Evolutionary conservation across 2,888 invertebrate genomes (phyloP), one percentile per base, ranked within the genome.

Genomic region (Aporophyla lueneburgensis): DNA sequence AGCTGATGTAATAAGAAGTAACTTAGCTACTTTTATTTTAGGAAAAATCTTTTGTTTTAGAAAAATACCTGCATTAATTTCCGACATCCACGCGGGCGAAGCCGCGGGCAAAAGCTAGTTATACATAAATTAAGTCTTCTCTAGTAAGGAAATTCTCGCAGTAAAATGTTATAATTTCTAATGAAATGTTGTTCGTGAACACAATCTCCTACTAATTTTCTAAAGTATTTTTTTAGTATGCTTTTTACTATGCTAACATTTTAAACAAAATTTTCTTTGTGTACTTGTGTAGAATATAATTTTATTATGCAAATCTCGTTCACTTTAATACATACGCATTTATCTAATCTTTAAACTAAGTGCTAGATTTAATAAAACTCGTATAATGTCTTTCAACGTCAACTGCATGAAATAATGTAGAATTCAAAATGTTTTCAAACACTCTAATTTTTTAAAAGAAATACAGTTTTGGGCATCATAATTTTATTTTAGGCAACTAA

Each of bases 281-380:
- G 74, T 51, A 46, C 51, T 74, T 53, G 33, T 51, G 19, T 14
- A 46, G 33, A 74, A 80, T 72, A 76, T 49, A 56, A 51, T 68
- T n/a, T n/a, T n/a, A n/a, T n/a, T 68, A 78, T 80, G 74, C 46
- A 80, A 63, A 78, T 78, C 56, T 46, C 51, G 62, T 74, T 68
- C 51, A 63, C 16, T 84, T 73, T 54, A 65, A 69, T 68, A 72
- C 24, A 66, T 62, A 76, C 58, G 53, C 61, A 70, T 71, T 81
- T 53, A 72, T 69, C 27, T 68, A 65, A 65, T 75, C 58, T 74
- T 63, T n/a, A 61, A 56, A 76, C 46, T 76, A 76, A 76, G 81
- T 76, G 71, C 65, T 67, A 74, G 54, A 78, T 80, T 56, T 40
- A 72, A 80, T 67, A 80, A 80, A 56, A 43, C 33, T 62, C 7